Percentiles rank a stretch among this genome's conserved stretches.
phyloP scores from a whole-genome alignment of 2,797 vertebrate species.

The Gallinago solitaria region DNA sequence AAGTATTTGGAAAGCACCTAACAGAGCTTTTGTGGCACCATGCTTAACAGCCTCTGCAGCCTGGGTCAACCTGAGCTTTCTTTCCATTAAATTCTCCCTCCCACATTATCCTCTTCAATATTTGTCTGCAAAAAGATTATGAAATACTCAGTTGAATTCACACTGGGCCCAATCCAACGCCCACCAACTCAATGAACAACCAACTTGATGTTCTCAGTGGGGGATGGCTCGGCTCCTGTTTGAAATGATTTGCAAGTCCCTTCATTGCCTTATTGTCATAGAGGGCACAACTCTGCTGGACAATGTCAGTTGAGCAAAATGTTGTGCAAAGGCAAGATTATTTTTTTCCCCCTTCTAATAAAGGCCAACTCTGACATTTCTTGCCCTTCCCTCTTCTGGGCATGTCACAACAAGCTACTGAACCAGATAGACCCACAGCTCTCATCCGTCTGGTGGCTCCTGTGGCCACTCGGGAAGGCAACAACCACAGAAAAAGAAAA shows the following conservation, averaged over 20 bases:
- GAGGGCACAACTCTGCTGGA: background rate
- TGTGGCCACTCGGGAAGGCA: background rate
- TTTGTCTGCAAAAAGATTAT: background rate
- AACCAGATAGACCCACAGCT: background rate
- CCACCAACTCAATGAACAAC: background rate
- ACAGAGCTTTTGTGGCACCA: background rate
- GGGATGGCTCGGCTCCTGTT: background rate
- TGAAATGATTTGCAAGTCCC: background rate
- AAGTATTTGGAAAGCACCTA: background rate
- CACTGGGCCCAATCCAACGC: background rate
- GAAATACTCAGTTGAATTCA: background rate
- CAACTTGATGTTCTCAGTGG: background rate
- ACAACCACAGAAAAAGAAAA: background rate
- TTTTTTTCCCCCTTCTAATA: background rate
- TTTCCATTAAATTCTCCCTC: background rate
- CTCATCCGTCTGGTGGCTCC: background rate
- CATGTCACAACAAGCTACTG: background rate
- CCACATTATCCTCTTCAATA: background rate
- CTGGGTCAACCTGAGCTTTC: background rate
- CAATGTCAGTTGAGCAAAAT: fast-evolving
- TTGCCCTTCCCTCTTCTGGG: background rate
- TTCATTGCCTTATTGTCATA: background rate
- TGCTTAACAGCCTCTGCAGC: background rate
- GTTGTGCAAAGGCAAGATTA: background rate
- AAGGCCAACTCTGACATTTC: background rate